A percentile compares a stretch with the other conserved stretches of the same genome.
Conservation (phyloP, 1,140 invertebrate species). For the Amyelois transitella region DNA sequence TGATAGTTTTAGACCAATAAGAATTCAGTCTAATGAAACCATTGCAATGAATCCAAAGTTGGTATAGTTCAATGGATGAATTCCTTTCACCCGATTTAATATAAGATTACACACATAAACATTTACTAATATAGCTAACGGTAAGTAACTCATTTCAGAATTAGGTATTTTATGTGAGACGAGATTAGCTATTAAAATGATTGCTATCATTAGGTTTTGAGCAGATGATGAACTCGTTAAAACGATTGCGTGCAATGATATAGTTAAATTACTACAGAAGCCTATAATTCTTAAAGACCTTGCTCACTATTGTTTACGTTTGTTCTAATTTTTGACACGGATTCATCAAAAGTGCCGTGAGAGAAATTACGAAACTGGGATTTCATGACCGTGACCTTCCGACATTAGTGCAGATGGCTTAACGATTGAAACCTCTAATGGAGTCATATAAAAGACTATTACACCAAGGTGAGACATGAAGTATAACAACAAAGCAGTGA, state of each 20-base stretch:
- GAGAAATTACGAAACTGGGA: conserved; percentile 20
- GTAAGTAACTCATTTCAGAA: background rate
- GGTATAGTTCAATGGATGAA: no score
- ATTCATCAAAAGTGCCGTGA: conserved; percentile 12
- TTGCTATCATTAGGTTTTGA: background rate
- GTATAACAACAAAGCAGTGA: conserved; percentile 28
- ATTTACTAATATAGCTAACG: no score
- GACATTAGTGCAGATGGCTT: conserved; percentile 41
- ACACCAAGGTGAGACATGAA: conserved; percentile 38
- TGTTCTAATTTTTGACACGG: conserved; percentile 21
- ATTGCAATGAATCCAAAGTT: no score
- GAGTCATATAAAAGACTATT: conserved; percentile 33
- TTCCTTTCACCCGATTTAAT: no score
- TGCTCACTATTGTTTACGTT: conserved; percentile 6
- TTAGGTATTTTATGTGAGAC: no score
- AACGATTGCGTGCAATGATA: background rate
- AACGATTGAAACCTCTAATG: conserved; percentile 36
- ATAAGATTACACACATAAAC: no score
- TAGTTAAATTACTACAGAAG: background rate
- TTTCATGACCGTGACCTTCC: conserved; percentile 36
- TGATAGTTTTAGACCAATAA: no score
- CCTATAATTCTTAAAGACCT: background rate
- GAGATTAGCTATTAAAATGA: background rate
- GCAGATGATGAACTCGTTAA: background rate
- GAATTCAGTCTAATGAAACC: no score